These are phyloP conservation scores for Corythornis vintsioides DNA, from an alignment of 2,113 vertebrate species.

Conservation along the genomic window DNA sequence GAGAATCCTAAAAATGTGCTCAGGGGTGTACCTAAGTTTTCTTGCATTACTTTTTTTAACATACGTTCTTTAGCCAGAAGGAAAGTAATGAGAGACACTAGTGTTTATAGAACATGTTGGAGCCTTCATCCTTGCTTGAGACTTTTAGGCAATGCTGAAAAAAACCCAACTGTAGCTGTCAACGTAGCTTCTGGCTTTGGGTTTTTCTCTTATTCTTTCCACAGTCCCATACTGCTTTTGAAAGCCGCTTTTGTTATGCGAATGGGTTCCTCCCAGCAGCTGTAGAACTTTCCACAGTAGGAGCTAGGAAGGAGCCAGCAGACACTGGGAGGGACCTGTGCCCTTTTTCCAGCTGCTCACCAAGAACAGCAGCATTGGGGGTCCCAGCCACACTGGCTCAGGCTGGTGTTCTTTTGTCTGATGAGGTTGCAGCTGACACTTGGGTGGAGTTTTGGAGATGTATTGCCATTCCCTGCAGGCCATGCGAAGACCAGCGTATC, in stretches of 20 bases:
- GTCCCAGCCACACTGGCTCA: fast-evolving
- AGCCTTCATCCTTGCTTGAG: not conserved
- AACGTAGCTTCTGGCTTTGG: not conserved
- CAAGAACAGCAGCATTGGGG: not conserved
- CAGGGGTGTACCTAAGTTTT: not conserved
- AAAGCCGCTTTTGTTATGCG: constrained; percentile 58
- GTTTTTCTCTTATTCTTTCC: constrained; percentile 19
- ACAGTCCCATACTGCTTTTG: not conserved
- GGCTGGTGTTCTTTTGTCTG: not conserved
- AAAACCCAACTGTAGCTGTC: not conserved
- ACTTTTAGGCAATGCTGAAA: not conserved
- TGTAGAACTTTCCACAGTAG: constrained; percentile 36
- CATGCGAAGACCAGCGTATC: not conserved
- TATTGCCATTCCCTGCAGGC: not conserved
- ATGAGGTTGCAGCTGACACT: not conserved
- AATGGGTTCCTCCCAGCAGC: constrained; percentile 61
- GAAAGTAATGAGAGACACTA: not conserved
- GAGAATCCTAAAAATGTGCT: not conserved
- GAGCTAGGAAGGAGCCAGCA: constrained; percentile 37
- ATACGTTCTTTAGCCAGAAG: not conserved
- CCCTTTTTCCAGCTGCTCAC: not conserved
- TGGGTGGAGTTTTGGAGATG: not conserved
- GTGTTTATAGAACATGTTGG: not conserved
- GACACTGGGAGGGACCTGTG: not conserved
- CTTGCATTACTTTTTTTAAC: not conserved